Base-by-base conservation (phyloP, 1,140 invertebrate species). In the Dermatophagoides farinae region DNA sequence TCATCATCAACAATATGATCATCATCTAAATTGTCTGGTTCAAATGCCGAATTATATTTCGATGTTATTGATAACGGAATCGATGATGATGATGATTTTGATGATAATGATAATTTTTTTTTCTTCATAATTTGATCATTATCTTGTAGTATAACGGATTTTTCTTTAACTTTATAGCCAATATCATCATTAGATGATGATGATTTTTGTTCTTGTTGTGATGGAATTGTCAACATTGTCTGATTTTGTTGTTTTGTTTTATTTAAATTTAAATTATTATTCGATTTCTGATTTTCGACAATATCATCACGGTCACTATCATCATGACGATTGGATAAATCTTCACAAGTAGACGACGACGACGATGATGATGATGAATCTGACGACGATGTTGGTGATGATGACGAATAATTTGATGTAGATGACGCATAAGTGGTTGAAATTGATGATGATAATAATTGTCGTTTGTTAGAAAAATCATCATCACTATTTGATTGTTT, bases 401-500 rank as follows among this genome's bases (percentile, higher is more conserved):
- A 55, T 11, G 53, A 55, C n/a, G 53, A 55, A 31, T 31, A 31
- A 31, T 31, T 31, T 20, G 47, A 50, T 11, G 53, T 11, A 11
- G 53, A 55, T 22, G 53, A 55, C 5, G 53, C 31, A 25, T 55
- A 55, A 44, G 23, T 55, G 53, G 53, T 55, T 12, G 53, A 55
- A 2, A 55, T 12, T 20, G 53, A 55, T 41, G 53, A 55, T n/a
- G 53, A 55, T 25, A 55, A 44, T 40, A 55, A 25, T 20, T 39
- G 38, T 38, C 20, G 50, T 16, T 43, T 43, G 5, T 43, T 31
- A 8, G 2, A 4, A 31, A 31, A 8, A 31, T 31, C 31, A 31
- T 31, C 31, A 31, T 31, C 31, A 31, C 2, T 31, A 31, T 31
- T 31, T 8, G 31, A 31, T 31, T 31, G 31, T 31, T 31, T 31